These are phyloP conservation scores for Cotesia chilonis DNA, from an alignment of 1,140 invertebrate species.

Conservation along the genomic window DNA sequence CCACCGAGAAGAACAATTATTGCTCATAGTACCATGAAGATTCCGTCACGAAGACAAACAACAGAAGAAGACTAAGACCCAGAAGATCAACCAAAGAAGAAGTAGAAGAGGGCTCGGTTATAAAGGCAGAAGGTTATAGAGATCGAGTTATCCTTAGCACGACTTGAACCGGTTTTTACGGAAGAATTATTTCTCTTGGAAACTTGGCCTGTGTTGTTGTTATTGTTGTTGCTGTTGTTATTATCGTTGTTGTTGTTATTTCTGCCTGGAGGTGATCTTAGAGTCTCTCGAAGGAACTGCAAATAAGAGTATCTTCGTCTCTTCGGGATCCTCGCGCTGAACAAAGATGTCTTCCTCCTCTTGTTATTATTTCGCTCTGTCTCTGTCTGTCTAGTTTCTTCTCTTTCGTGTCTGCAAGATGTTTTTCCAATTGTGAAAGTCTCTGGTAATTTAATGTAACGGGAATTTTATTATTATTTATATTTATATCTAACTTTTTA, in stretches of 20 bases:
- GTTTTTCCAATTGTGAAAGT: too few species aligned
- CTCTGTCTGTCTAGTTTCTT: too few species aligned
- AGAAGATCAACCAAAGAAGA: background rate
- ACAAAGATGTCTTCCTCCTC: background rate
- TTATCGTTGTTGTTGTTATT: too few species aligned
- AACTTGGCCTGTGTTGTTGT: too few species aligned
- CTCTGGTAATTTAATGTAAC: too few species aligned
- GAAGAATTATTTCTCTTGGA: slow-evolving; percentile 21
- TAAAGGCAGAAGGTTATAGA: background rate
- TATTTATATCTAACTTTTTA: too few species aligned
- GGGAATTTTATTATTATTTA: too few species aligned
- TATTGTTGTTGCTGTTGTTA: too few species aligned
- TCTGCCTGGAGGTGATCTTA: slow-evolving; percentile 7
- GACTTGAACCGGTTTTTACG: slow-evolving; percentile 15
- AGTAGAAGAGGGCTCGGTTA: background rate
- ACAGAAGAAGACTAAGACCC: too few species aligned
- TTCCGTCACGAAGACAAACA: too few species aligned
- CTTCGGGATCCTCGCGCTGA: background rate
- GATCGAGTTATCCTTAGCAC: slow-evolving; percentile 8
- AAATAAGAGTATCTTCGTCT: background rate
- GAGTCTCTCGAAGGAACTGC: slow-evolving; percentile 1
- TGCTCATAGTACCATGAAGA: too few species aligned
- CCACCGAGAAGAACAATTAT: too few species aligned
- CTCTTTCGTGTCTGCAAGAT: background rate
- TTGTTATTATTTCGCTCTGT: background rate